A percentile compares a stretch with the other conserved stretches of the same genome.
These are phyloP conservation scores for Oncorhynchus mykiss DNA, from an alignment of 2,113 vertebrate species.

Conservation along the genomic window DNA sequence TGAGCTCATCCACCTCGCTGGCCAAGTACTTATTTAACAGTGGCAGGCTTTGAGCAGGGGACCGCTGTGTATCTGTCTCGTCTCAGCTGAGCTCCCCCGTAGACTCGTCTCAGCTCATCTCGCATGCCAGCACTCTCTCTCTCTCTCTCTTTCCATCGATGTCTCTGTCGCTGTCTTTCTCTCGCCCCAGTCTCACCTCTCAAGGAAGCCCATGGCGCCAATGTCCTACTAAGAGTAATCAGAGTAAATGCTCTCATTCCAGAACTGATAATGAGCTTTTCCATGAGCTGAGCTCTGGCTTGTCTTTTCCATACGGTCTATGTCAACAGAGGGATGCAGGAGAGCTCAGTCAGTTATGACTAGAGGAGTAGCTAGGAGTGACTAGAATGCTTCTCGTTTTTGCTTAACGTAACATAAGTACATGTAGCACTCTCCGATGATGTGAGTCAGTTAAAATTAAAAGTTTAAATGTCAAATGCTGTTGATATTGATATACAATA, in stretches of 20 bases:
- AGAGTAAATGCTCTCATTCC: constrained; percentile 18
- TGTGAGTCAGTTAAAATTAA: background rate
- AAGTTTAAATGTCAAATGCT: no score
- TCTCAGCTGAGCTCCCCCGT: constrained; percentile 39
- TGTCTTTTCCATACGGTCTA: background rate
- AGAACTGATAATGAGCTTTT: constrained; percentile 29
- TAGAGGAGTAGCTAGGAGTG: background rate
- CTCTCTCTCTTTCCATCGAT: constrained; percentile 1
- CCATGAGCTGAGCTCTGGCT: constrained; percentile 30
- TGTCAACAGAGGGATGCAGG: background rate
- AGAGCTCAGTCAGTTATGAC: background rate
- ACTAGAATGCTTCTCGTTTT: constrained; percentile 1
- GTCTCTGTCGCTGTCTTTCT: background rate
- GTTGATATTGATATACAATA: background rate
- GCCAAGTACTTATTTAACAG: constrained; percentile 62
- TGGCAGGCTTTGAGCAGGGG: constrained; percentile 48
- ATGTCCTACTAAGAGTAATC: constrained; percentile 35
- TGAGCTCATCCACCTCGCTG: background rate
- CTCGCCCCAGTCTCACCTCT: background rate
- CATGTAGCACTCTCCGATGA: no score
- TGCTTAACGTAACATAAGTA: no score
- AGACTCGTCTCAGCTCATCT: constrained; percentile 23
- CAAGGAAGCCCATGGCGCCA: background rate
- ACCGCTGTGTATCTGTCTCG: constrained; percentile 40
- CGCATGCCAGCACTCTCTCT: background rate